These are phyloP conservation scores for Otocyon megalotis DNA, from an alignment of 2,113 vertebrate species.

Conservation along the genomic window DNA sequence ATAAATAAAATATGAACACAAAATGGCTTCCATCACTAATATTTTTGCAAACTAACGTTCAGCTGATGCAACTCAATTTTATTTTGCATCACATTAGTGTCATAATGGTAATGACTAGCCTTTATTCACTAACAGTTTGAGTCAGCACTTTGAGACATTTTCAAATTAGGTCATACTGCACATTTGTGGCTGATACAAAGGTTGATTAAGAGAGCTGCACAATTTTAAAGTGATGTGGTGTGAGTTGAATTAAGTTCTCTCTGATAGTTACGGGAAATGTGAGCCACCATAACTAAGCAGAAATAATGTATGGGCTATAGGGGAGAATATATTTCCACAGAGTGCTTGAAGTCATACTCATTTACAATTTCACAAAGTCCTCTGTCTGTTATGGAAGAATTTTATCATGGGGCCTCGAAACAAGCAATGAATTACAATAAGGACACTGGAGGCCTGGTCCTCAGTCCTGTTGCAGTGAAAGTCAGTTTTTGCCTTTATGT, in stretches of 20 bases:
- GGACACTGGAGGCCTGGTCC: constrained; percentile 49
- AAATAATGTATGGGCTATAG: constrained; percentile 85
- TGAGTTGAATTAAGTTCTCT: constrained; percentile 88
- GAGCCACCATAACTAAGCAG: constrained; percentile 82
- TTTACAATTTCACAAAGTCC: constrained; percentile 87
- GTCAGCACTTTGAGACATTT: constrained; percentile 90
- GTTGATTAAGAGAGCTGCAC: constrained; percentile 90
- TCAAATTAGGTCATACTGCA: constrained; percentile 90
- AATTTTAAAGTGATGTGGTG: constrained; percentile 87
- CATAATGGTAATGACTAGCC: constrained; percentile 85
- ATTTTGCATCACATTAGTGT: constrained; percentile 89
- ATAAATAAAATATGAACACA: constrained; percentile 89
- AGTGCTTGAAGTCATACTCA: constrained; percentile 84
- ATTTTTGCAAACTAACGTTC: constrained; percentile 89
- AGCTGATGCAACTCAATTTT: constrained; percentile 89
- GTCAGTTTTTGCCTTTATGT: constrained; percentile 60
- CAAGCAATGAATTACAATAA: constrained; percentile 79
- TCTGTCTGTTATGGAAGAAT: constrained; percentile 77
- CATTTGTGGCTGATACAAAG: constrained; percentile 89
- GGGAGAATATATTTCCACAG: constrained; percentile 83
- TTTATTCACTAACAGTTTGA: constrained; percentile 90
- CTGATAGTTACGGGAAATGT: constrained; percentile 89
- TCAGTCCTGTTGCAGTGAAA: constrained; percentile 54
- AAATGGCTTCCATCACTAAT: constrained; percentile 86
- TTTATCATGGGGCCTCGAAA: constrained; percentile 78